Base-by-base conservation (phyloP, 2,888 invertebrate genomes). In the Noctua fimbriata region DNA sequence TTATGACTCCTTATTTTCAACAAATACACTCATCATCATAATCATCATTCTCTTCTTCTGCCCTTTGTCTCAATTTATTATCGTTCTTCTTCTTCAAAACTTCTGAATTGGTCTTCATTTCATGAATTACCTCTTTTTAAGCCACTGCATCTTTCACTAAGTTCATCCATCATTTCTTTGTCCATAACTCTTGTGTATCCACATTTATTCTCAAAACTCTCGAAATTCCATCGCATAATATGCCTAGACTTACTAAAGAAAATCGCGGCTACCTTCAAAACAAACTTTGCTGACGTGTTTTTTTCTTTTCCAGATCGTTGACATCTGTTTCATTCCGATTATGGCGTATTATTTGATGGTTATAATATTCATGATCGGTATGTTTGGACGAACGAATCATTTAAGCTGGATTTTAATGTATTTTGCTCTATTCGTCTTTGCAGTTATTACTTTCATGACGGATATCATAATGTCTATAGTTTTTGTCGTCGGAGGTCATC, bases 401-500 rank as follows among this genome's bases (percentile, higher is more conserved):
- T 14, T 41, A 28, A 6, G 10, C 28, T 18, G 6, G 18, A 16
- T 58, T 1, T 16, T 49, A 24, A 16, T 67, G 18, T 10, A 78
- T 49, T 79, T 69, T 4, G 3, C 9, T 58, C 6, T 72, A 47
- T 14, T 47, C 4, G 6, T 66, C 14, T 18, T 41, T 2, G 55
- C 55, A 58, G 6, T 66, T 24, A 18, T 10, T 18, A 14, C 10
- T 14, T 18, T 69, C 5, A 4, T 73, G 7, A 28, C 28, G 32
- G 82, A 80, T 63, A 24, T 73, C 5, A 12, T 81, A 10, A 16
- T 60, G 18, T 81, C 80, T 12, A 44, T 80, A 3, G n/a, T 69
- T 12, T 81, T 81, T 28, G 28, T 80, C 24, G 7, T 80, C 24
- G 81, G 69, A 28, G 47, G 73, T 16, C 80, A 80, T 69, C 81